phyloP scores from a whole-genome alignment of 2,113 vertebrate genomes.

The Petromus typicus region DNA sequence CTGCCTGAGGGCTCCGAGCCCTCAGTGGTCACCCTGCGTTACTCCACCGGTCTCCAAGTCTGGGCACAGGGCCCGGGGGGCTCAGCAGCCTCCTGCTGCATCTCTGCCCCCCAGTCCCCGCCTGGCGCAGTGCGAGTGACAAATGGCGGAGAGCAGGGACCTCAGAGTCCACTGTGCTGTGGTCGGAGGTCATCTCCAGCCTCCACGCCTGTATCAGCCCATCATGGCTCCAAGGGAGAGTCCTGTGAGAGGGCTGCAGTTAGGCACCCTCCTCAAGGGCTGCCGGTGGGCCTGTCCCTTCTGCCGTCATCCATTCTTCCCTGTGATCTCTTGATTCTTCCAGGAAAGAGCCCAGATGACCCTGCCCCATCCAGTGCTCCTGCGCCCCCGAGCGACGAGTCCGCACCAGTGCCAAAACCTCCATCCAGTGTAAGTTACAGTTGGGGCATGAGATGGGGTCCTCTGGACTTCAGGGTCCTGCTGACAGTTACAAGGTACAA shows the following conservation, averaged over 20 bases:
- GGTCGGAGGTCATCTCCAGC: neutral
- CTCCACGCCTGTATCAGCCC: neutral
- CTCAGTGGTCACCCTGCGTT: neutral
- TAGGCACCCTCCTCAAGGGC: neutral
- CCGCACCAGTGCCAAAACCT: slow-evolving; percentile 72
- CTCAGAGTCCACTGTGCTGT: neutral
- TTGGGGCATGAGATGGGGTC: neutral
- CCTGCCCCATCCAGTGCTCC: slow-evolving; percentile 37
- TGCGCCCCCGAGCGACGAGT: slow-evolving; percentile 18
- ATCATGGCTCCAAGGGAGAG: no score
- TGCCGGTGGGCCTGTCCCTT: neutral
- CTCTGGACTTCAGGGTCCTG: neutral
- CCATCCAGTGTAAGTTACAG: slow-evolving; percentile 85
- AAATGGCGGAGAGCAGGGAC: neutral
- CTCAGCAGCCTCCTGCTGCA: neutral
- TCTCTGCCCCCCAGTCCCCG: fast-evolving
- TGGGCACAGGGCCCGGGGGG: neutral
- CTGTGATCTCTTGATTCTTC: slow-evolving; percentile 20
- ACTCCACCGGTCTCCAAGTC: neutral
- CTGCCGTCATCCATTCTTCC: neutral
- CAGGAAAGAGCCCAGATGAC: slow-evolving; percentile 77
- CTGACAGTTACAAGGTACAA: neutral
- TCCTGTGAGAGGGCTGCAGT: neutral
- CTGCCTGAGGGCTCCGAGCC: no score
- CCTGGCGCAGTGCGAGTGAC: neutral